Evolutionary conservation across 2,113 vertebrate genomes (phyloP).

Genomic region (Eptatretus burgeri): DNA sequence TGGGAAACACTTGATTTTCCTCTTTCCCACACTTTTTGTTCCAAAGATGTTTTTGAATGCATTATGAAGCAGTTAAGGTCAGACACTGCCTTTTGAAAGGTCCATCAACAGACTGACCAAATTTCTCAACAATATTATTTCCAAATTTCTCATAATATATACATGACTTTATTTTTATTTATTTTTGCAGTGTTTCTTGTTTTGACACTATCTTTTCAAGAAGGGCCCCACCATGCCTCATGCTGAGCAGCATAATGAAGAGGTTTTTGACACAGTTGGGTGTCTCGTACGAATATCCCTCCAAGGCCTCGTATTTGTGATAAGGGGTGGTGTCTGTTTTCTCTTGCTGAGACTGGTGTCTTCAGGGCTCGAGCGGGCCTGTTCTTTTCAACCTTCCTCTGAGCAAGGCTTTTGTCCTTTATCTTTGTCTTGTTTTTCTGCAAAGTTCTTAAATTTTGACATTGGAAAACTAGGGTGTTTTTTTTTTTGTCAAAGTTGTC

Average conservation of each 20-base stretch:
- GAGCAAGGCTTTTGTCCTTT: no score
- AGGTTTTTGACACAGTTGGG: conserved; percentile 26
- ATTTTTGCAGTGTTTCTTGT: background rate
- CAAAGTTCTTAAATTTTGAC: no score
- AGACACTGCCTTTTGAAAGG: conserved; percentile 36
- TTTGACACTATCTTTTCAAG: conserved; percentile 16
- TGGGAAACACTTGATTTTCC: conserved; percentile 21
- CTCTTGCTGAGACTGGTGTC: no score
- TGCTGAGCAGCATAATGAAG: conserved; percentile 29
- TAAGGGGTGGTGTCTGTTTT: no score
- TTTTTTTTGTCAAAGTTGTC: no score
- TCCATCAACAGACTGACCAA: conserved; percentile 12
- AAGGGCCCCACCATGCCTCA: conserved; percentile 31
- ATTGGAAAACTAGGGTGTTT: no score
- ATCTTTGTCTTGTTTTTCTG: no score
- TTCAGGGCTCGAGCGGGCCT: no score
- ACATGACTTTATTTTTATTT: background rate
- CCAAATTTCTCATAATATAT: no score
- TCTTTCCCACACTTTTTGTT: conserved; percentile 17
- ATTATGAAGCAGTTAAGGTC: conserved; percentile 37
- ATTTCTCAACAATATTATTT: background rate
- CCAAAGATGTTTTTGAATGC: conserved; percentile 26
- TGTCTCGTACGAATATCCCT: no score
- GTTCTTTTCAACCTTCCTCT: no score
- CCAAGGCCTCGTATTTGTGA: no score